These are phyloP conservation scores for Natrix natrix DNA, from an alignment of 2,797 vertebrate genomes.

Conservation along the genomic window DNA sequence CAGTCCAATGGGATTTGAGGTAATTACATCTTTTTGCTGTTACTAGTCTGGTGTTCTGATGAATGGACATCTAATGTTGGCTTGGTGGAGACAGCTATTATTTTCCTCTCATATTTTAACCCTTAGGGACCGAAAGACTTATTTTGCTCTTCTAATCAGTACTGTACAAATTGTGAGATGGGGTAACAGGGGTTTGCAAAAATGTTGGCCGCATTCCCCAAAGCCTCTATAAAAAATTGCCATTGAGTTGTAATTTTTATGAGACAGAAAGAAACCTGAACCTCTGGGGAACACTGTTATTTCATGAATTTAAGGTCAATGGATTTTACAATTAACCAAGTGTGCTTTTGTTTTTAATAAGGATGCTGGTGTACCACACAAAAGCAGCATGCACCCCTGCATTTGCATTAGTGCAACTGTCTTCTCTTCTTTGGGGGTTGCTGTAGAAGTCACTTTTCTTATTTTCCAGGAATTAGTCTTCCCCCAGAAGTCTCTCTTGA, in stretches of 20 bases:
- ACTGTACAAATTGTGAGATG: not conserved
- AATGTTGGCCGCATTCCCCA: not conserved
- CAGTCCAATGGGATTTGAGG: not conserved
- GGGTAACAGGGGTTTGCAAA: not conserved
- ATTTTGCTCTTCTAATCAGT: not conserved
- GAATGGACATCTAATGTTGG: not conserved
- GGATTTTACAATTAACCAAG: not conserved
- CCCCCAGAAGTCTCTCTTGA: not conserved
- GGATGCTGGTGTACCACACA: not conserved
- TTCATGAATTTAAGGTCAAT: not conserved
- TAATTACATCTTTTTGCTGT: not conserved
- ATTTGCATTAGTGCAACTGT: not conserved
- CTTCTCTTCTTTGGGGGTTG: not conserved
- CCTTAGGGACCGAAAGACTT: not conserved
- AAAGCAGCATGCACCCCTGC: not conserved
- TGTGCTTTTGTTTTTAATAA: not conserved
- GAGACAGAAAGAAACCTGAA: not conserved
- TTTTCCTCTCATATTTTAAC: not conserved
- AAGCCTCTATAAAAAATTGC: not conserved
- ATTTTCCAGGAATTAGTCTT: not conserved
- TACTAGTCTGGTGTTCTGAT: not conserved
- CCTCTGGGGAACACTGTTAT: not conserved
- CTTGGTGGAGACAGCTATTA: not conserved
- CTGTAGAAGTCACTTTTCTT: not conserved
- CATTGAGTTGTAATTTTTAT: not conserved